Percentiles rank a stretch among this genome's conserved stretches.
Evolutionary conservation across 2,888 invertebrate species (phyloP).

Genomic region (Tipula unca): DNA sequence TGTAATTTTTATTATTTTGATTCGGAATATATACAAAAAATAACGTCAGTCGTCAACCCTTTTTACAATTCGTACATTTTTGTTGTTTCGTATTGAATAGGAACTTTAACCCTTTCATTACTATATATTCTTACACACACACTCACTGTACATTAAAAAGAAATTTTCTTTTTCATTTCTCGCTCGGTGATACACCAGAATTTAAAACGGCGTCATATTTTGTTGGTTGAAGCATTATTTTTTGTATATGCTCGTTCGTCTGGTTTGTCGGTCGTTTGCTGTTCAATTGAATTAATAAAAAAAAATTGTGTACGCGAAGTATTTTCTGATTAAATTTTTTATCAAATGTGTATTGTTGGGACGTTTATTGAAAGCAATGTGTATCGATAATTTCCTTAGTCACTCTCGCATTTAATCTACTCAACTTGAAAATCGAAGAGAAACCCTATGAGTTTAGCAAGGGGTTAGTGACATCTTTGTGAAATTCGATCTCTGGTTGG

Average conservation of each 20-base stretch:
- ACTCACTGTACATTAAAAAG: background rate
- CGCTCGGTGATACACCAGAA: background rate
- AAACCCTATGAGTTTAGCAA: too few relatives aligned
- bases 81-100: background rate
- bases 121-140: background rate
- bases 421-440: too few relatives aligned
- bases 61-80: background rate
- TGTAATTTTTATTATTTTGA: background rate
- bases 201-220: background rate
- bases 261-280: background rate
- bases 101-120: conserved; percentile 8
- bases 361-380: too few relatives aligned
- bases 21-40: background rate
- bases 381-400: too few relatives aligned
- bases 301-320: background rate
- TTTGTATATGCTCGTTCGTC: background rate
- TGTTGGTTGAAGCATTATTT: background rate
- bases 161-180: background rate
- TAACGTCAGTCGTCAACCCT: background rate
- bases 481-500: too few relatives aligned
- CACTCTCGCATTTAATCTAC: too few relatives aligned
- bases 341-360: too few relatives aligned
- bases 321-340: background rate
- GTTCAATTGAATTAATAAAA: background rate
- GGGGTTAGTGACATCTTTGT: too few relatives aligned